Evolutionary conservation across 2,888 invertebrate species (phyloP).

Genomic region (Oscheius sp.): DNA sequence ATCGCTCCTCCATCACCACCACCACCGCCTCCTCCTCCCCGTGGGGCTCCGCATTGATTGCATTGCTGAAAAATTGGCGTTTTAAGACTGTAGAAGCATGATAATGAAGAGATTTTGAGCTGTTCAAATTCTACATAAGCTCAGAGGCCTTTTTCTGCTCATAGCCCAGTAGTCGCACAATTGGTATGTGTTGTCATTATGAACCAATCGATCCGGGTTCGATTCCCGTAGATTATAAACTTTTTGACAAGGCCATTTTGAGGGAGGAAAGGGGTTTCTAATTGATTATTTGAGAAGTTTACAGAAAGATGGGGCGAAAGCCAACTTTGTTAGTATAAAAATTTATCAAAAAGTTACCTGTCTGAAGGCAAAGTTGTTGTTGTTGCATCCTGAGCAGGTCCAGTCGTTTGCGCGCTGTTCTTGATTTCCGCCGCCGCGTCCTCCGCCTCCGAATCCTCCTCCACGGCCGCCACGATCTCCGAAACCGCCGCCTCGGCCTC

Average conservation of each 20-base stretch:
- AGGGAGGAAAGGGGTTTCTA: too few relatives aligned
- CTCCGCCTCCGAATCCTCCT: constrained; percentile 39
- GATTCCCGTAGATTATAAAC: too few relatives aligned
- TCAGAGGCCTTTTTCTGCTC: too few relatives aligned
- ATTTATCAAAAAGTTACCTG: constrained; percentile 37
- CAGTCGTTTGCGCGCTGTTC: constrained; percentile 68
- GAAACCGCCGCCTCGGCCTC: constrained; percentile 27
- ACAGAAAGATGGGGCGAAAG: too few relatives aligned
- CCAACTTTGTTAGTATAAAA: too few relatives aligned
- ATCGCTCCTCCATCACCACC: constrained; percentile 40
- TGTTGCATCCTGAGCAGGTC: constrained; percentile 66
- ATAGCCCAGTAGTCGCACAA: too few relatives aligned
- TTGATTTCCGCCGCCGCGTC: constrained; percentile 55
- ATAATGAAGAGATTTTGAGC: too few relatives aligned
- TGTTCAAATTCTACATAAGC: too few relatives aligned
- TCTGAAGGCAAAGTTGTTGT: constrained; percentile 70
- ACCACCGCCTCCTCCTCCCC: constrained; percentile 39
- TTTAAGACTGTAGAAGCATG: not conserved
- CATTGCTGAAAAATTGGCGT: constrained; percentile 45
- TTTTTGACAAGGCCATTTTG: too few relatives aligned
- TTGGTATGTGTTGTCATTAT: too few relatives aligned
- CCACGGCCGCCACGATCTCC: constrained; percentile 34
- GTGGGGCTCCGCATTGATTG: constrained; percentile 54
- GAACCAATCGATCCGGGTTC: too few relatives aligned
- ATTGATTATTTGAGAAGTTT: too few relatives aligned